phyloP scores from a whole-genome alignment of 2,888 invertebrate genomes.

The Chaitophorus viminalis region DNA sequence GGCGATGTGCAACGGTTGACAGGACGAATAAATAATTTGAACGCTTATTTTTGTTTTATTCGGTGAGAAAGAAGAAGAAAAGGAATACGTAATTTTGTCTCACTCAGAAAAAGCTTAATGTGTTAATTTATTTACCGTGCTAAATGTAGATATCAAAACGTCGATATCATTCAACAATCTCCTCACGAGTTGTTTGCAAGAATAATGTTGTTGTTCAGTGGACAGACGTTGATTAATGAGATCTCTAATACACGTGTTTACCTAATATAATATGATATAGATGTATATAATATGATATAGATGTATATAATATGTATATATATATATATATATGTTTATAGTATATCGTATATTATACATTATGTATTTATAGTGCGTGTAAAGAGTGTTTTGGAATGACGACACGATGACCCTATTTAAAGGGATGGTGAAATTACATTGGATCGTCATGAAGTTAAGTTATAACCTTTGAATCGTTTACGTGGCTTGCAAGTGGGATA shows the following conservation, averaged over 20 bases:
- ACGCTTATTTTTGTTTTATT: not conserved
- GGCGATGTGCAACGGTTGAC: too few relatives aligned
- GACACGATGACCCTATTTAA: not conserved
- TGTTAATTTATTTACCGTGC: not conserved
- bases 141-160: not conserved
- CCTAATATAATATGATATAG: too few relatives aligned
- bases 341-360: too few relatives aligned
- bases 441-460: slow-evolving; percentile 39
- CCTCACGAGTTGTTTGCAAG: not conserved
- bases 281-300: too few relatives aligned
- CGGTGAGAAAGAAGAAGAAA: not conserved
- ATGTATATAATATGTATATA: not conserved
- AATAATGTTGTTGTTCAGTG: not conserved
- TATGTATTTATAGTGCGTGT: too few relatives aligned
- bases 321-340: not conserved
- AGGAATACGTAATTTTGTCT: too few relatives aligned
- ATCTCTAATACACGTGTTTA: not conserved
- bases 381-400: not conserved
- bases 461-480: slow-evolving; percentile 27
- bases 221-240: not conserved
- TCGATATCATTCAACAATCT: slow-evolving; percentile 20
- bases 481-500: slow-evolving; percentile 9
- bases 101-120: not conserved
- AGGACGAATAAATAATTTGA: not conserved
- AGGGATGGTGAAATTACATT: slow-evolving; percentile 23